Conservation (phyloP, 2,888 invertebrate species). For the Chrysopilus asiliformis region DNA sequence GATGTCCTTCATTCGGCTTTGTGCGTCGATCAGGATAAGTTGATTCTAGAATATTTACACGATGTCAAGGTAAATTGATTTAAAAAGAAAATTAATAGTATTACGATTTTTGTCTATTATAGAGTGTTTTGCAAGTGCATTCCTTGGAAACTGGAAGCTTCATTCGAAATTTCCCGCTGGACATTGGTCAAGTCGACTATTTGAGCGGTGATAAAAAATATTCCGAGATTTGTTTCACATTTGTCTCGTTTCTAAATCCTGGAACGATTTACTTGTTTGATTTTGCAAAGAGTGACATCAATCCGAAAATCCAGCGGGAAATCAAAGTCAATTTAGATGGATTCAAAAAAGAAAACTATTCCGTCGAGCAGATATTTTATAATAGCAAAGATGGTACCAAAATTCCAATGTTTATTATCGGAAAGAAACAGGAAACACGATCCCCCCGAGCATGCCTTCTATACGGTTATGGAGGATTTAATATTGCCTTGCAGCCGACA, state of each 20-base stretch:
- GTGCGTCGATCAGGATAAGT: constrained; percentile 71
- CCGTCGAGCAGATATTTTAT: constrained; percentile 84
- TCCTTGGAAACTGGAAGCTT: constrained; percentile 56
- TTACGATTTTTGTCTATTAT: constrained; percentile 14
- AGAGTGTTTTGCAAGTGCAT: constrained; percentile 77
- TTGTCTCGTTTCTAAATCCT: constrained; percentile 87
- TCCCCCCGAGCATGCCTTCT: constrained; percentile 62
- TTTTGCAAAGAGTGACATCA: constrained; percentile 48
- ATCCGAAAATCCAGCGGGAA: constrained; percentile 61
- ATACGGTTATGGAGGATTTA: constrained; percentile 97
- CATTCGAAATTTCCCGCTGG: constrained; percentile 61
- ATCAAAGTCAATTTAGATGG: constrained; percentile 68
- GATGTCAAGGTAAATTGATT: constrained; percentile 74
- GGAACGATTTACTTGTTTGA: constrained; percentile 72
- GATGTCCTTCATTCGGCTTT: constrained; percentile 85
- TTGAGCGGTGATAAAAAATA: constrained; percentile 76
- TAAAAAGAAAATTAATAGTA: constrained; percentile 3
- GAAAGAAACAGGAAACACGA: constrained; percentile 42
- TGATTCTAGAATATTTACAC: constrained; percentile 77
- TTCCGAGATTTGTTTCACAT: constrained; percentile 84
- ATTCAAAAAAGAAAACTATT: constrained; percentile 63
- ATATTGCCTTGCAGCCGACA: constrained; percentile 76
- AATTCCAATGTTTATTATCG: constrained; percentile 91
- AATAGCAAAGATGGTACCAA: constrained; percentile 83
- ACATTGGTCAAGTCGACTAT: constrained; percentile 74